A percentile compares a stretch with the other conserved stretches of the same genome.
phyloP scores from a whole-genome alignment of 30 jellyfish, hydroid and myxozoan genomes.

The Nemopilema nomurai region DNA sequence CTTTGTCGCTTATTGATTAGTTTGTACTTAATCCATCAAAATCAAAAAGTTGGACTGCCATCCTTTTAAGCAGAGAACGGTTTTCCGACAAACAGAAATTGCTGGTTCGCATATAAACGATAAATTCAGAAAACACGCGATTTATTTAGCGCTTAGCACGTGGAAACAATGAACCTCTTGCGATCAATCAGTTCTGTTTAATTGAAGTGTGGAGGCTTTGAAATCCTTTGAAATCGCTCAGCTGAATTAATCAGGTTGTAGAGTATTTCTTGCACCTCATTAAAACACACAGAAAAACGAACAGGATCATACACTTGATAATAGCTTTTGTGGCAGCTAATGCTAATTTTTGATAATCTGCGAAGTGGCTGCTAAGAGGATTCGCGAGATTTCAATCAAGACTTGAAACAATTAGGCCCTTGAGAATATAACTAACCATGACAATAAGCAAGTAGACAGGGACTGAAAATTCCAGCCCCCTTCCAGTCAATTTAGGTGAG shows the following conservation, averaged over 20 bases:
- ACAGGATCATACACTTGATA: background rate
- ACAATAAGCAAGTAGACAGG: no score
- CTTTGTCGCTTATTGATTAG: conserved; percentile 10
- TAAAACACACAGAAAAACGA: background rate
- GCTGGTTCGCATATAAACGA: background rate
- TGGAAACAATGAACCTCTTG: background rate
- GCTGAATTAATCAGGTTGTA: background rate
- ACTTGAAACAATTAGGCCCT: background rate
- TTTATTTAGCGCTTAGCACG: background rate
- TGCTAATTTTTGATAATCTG: background rate
- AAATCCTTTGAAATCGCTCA: background rate
- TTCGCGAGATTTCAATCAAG: background rate
- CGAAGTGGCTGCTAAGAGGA: background rate
- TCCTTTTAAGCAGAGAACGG: background rate
- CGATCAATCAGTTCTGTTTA: background rate
- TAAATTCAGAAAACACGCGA: background rate
- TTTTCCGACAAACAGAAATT: background rate
- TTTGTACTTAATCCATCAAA: conserved; percentile 51
- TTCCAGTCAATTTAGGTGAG: background rate
- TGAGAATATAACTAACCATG: background rate
- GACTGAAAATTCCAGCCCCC: no score
- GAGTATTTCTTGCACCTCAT: background rate
- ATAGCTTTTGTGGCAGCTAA: background rate
- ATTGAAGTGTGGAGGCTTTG: background rate
- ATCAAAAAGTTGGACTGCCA: background rate